A percentile compares a stretch with the other conserved stretches of the same genome.
phyloP scores from a whole-genome alignment of 2,888 invertebrate genomes.

The Cremastinae sp. region DNA sequence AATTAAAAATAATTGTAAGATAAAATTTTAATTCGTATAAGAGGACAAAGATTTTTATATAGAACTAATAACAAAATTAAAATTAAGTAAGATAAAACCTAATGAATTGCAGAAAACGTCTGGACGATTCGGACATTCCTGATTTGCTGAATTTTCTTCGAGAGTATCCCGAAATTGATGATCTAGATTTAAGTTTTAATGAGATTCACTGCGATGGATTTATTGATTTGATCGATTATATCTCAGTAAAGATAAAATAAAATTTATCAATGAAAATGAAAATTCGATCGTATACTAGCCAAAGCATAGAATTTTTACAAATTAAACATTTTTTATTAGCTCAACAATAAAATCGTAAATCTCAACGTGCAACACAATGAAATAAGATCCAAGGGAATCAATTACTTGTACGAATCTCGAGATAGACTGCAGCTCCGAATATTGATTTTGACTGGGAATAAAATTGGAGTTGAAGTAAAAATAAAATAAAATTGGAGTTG shows the following conservation, averaged over 20 bases:
- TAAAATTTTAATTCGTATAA: too few species aligned
- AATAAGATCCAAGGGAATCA: conserved; percentile 80
- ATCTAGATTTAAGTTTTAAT: conserved; percentile 83
- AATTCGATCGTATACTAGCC: not conserved
- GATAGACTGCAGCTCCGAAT: conserved; percentile 80
- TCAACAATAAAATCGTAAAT: conserved; percentile 81
- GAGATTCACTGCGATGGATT: conserved; percentile 76
- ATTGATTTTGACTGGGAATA: conserved; percentile 83
- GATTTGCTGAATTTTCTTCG: conserved; percentile 81
- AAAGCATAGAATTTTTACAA: not conserved
- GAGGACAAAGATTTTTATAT: too few species aligned
- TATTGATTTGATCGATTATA: conserved; percentile 66
- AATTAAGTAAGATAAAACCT: too few species aligned
- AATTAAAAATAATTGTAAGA: not conserved
- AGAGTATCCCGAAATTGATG: conserved; percentile 80
- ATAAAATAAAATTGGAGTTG: conserved; percentile 7
- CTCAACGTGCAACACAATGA: conserved; percentile 83
- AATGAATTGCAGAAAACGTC: conserved; percentile 76
- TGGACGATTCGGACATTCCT: conserved; percentile 81
- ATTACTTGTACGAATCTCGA: conserved; percentile 66
- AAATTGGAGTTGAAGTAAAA: conserved; percentile 81
- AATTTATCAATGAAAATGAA: not conserved
- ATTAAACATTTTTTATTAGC: conserved; percentile 74
- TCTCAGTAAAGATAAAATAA: conserved; percentile 61
- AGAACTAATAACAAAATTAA: too few species aligned